These are phyloP conservation scores for Prietella phreatophila DNA, from an alignment of 2,113 vertebrate genomes.

Conservation along the genomic window DNA sequence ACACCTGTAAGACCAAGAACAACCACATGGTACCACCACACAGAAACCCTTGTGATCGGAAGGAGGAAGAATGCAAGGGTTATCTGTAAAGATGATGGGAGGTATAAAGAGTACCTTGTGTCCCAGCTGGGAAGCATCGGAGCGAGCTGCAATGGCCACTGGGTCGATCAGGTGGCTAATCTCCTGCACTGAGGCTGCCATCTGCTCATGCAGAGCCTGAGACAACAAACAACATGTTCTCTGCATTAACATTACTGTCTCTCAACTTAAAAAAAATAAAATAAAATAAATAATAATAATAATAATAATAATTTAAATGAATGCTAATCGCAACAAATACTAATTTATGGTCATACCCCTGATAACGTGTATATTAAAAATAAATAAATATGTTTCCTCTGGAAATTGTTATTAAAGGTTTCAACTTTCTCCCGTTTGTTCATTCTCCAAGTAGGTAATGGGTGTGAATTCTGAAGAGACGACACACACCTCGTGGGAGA, in stretches of 20 bases:
- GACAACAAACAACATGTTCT: constrained; percentile 32
- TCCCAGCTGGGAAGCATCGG: constrained; percentile 91
- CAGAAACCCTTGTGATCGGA: not conserved
- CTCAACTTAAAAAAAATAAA: not conserved
- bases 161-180: constrained; percentile 95
- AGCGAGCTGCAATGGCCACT: constrained; percentile 83
- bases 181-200: constrained; percentile 94
- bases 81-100: not conserved
- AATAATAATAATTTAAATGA: not conserved
- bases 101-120: constrained; percentile 78
- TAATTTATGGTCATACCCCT: not conserved
- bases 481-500: constrained; percentile 88
- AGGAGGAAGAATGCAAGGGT: not conserved
- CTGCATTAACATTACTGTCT: not conserved
- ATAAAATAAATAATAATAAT: too few species aligned
- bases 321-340: not conserved
- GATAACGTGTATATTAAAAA: too few species aligned
- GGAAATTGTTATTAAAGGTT: not conserved
- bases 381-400: not conserved
- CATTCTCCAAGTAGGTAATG: not conserved
- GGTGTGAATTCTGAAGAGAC: not conserved
- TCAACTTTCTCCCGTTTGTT: not conserved
- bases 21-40: not conserved
- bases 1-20: constrained; percentile 74
- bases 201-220: constrained; percentile 93